Evolutionary conservation across 2,113 vertebrate species (phyloP), one percentile per base, ranked within the genome.

Genomic region (Eulemur rufifrons): DNA sequence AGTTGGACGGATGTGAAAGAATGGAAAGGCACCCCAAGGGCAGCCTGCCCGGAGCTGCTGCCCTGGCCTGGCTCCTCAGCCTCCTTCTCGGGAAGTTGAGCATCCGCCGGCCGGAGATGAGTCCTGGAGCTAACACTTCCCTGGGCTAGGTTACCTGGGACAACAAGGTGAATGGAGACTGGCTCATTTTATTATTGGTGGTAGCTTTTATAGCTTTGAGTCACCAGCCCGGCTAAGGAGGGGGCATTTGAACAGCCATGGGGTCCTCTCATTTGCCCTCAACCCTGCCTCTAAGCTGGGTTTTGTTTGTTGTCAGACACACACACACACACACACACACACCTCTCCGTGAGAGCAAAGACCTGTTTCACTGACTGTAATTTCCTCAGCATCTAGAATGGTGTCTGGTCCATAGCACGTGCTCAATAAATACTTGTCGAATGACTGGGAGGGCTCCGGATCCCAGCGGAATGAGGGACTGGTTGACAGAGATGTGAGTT

Each of bases 401-500:
- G 56, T 17, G 21, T 50, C 52, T 45, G 13, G 27, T 13, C 63
- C 59, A 5, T 7, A 29, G 37, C 17, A 13, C 2, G 8, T 3
- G 5, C 8, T 81, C 64, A 15, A 1, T n/a, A 25, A 59, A 13
- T 29, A 3, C 5, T 42, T 80, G 39, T 47, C 15, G 76, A 71
- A 12, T 9, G 61, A 17, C 61, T 56, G 6, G 20, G 14, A 4
- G 20, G 61, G 37, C 66, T 52, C 37, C 17, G 85, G 42, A 6
- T 32, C 50, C 17, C 29, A 74, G 64, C 21, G 18, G 29, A 81
- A 52, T 3, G 63, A 71, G 27, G 42, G 54, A 20, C 23, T 9
- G 73, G 50, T 3, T 39, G 37, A 11, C 15, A 69, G 82, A 86
- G 9, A 14, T 2, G 0, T 0, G n/a, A 9, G 23, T 42, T 15